These are phyloP conservation scores for Erpobdella octoculata DNA, from an alignment of 2,888 invertebrate genomes.

Conservation along the genomic window DNA sequence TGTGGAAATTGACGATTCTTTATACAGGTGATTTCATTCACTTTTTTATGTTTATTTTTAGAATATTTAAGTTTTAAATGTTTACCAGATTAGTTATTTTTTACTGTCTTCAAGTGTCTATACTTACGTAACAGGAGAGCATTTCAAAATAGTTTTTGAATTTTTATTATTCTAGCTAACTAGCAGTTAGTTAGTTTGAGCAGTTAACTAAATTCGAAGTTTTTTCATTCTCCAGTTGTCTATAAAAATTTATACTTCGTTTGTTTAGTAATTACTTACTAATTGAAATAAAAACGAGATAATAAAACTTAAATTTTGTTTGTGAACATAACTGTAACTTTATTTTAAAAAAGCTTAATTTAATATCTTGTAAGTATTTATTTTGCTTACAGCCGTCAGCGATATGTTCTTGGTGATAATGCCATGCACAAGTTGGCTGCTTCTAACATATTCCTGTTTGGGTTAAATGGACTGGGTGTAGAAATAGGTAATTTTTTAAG, in stretches of 20 bases:
- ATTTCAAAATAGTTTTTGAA: too few relatives aligned
- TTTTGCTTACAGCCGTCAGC: conserved; percentile 48
- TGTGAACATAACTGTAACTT: neutral
- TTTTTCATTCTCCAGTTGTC: too few relatives aligned
- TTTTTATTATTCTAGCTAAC: too few relatives aligned
- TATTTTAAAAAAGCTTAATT: neutral
- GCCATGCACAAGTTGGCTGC: conserved; percentile 51
- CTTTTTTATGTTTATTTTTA: neutral
- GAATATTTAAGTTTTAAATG: neutral
- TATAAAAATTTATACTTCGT: too few relatives aligned
- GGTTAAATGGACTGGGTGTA: conserved; percentile 50
- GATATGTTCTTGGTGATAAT: conserved; percentile 51
- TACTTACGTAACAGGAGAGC: too few relatives aligned
- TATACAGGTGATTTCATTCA: conserved; percentile 44
- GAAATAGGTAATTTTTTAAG: conserved; percentile 46
- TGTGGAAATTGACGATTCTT: conserved; percentile 48
- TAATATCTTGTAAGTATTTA: neutral
- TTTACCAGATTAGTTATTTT: too few relatives aligned
- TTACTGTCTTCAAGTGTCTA: too few relatives aligned
- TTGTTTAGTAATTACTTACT: too few relatives aligned
- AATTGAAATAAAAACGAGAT: too few relatives aligned
- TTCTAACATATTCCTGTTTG: conserved; percentile 47
- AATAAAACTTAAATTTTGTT: too few relatives aligned
- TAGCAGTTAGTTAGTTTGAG: too few relatives aligned
- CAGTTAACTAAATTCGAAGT: too few relatives aligned